Conservation (phyloP, 2,113 vertebrate species). For the Varanus salvator region DNA sequence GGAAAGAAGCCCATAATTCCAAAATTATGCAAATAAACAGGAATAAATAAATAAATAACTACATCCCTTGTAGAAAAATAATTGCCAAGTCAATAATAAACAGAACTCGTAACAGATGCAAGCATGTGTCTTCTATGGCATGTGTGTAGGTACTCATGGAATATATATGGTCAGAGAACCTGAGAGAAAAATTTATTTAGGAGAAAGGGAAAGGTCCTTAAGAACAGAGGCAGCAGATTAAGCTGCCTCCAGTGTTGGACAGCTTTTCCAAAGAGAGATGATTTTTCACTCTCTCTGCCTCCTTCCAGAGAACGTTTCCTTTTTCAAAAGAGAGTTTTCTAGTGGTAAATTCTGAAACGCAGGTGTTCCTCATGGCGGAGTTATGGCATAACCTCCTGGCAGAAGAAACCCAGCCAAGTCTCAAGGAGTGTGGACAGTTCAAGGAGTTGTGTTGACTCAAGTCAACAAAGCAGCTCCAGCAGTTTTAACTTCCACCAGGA, state of each 20-base stretch:
- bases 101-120: slow-evolving; percentile 6
- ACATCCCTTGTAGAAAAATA: neutral
- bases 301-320: neutral
- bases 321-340: neutral
- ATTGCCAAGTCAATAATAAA: neutral
- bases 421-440: too few relatives aligned
- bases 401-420: too few relatives aligned
- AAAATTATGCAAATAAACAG: too few relatives aligned
- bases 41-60: too few relatives aligned
- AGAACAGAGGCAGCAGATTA: neutral
- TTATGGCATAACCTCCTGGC: too few relatives aligned
- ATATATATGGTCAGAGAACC: neutral
- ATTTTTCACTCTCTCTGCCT: neutral
- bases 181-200: neutral
- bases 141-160: neutral
- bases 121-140: neutral
- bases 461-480: too few relatives aligned
- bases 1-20: neutral
- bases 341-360: too few relatives aligned
- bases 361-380: too few relatives aligned
- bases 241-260: neutral
- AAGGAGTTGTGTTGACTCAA: too few relatives aligned
- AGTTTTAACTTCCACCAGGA: too few relatives aligned
- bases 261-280: too few relatives aligned
- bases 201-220: neutral